Conservation (phyloP, 2,888 invertebrate species). For the Micropterix aruncella region DNA sequence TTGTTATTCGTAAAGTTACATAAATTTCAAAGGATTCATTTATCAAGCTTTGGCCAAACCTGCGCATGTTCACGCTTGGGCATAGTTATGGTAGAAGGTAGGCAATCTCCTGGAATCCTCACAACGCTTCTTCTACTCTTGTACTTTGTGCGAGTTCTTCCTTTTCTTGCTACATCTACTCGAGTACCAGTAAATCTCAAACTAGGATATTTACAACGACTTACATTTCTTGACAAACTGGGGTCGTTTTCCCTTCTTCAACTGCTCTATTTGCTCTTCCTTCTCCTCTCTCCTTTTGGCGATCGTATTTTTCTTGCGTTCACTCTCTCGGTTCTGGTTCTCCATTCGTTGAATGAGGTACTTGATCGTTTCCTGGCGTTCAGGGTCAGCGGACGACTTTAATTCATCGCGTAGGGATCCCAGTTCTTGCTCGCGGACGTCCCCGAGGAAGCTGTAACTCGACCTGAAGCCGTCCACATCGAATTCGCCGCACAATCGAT, state of each 20-base stretch:
- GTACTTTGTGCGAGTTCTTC: no score
- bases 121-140: no score
- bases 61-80: no score
- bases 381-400: constrained; percentile 42
- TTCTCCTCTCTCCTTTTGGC: constrained; percentile 38
- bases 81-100: no score
- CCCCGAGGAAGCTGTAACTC: constrained; percentile 64
- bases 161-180: no score
- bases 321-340: constrained; percentile 60
- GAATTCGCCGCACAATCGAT: constrained; percentile 69
- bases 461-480: constrained; percentile 58
- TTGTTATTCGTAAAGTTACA: no score
- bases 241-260: constrained; percentile 56
- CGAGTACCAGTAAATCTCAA: no score
- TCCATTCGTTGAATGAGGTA: constrained; percentile 60
- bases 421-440: constrained; percentile 59
- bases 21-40: no score
- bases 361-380: constrained; percentile 49
- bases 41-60: no score
- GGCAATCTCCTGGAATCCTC: no score
- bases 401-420: constrained; percentile 45
- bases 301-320: constrained; percentile 39
- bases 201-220: constrained; percentile 14
- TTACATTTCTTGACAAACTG: constrained; percentile 60
- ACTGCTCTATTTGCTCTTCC: constrained; percentile 38